A percentile compares a stretch with the other conserved stretches of the same genome.
These are phyloP conservation scores for Drosophila gaucha DNA, from an alignment of 2,888 invertebrate species.

Conservation along the genomic window DNA sequence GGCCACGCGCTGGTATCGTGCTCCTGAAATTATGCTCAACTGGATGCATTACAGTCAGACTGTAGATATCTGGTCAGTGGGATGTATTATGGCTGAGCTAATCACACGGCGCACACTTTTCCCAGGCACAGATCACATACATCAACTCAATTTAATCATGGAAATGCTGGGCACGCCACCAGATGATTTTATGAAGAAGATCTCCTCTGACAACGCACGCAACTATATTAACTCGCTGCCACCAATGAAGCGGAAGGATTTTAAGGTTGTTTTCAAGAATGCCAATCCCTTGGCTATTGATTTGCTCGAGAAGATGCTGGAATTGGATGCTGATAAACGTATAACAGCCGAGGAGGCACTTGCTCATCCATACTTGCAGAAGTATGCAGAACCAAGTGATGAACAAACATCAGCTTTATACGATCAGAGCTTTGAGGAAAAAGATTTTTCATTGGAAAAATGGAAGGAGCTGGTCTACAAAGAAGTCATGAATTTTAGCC, in stretches of 20 bases:
- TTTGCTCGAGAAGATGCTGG: constrained; percentile 97
- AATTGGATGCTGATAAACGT: constrained; percentile 96
- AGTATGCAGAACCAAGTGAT: constrained; percentile 98
- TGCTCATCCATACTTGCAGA: constrained; percentile 88
- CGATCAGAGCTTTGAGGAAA: constrained; percentile 98
- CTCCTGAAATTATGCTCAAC: constrained; percentile 99
- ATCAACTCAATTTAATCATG: constrained; percentile 99
- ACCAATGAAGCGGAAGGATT: constrained; percentile 92
- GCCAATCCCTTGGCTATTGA: constrained; percentile 97
- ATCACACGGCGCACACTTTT: constrained; percentile 96
- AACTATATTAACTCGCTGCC: constrained; percentile 97
- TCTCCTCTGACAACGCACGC: constrained; percentile 97
- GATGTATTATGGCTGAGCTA: constrained; percentile 99
- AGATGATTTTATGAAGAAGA: constrained; percentile 97
- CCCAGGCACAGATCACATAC: constrained; percentile 99
- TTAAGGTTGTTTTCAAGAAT: constrained; percentile 94
- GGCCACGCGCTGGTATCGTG: constrained; percentile 96
- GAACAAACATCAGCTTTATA: constrained; percentile 95
- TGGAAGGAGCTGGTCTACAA: constrained; percentile 93
- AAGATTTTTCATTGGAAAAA: constrained; percentile 95
- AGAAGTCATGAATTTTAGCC: constrained; percentile 92
- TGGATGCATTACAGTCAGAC: constrained; percentile 99
- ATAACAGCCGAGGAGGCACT: constrained; percentile 89
- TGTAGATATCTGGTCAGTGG: constrained; percentile 99
- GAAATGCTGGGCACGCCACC: constrained; percentile 97